Evolutionary conservation across 2,888 invertebrate genomes (phyloP), one percentile per base, ranked within the genome.

Genomic region (Callosobruchus maculatus): DNA sequence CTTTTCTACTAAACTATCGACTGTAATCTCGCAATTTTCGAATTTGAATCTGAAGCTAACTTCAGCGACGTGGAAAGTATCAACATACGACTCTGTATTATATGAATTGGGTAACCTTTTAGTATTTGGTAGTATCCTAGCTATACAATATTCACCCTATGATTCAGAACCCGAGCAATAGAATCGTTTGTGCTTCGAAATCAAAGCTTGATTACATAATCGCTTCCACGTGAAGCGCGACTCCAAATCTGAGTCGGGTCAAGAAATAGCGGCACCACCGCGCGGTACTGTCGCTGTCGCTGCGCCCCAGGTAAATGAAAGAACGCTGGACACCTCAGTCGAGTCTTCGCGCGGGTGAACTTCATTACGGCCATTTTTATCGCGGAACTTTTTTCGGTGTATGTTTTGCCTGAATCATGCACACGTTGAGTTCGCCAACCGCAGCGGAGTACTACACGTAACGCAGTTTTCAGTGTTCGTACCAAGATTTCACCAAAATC

Each of bases 291-390:
- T 77, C 77, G 77, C 71, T 22, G 76, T 77, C 77, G 77, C 85
- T 85, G 85, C 84, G 85, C 84, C 78, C 85, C 86, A 84, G 83
- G 82, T 81, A 82, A 78, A 80, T 75, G 68, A 70, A 49, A 71
- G 26, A 26, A 31, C 30, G 71, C 78, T 72, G 67, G 75, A 74
- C 75, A 79, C 79, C 75, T 77, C 83, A 86, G 86, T 85, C 81
- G 85, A 85, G 84, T 80, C 80, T 22, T 78, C 85, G 85, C 84
- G 85, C 85, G 85, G 83, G 86, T 79, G 72, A 72, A 74, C 78
- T 75, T 74, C 72, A 77, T 75, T 75, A 74, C 71, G 76, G 70
- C 70, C 71, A 68, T 71, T 71, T 74, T 72, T 21, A 71, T 49
- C 70, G 70, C 13, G 22, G 68, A 18, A 0, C 30, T 22, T 20